Evolutionary conservation across 2,113 vertebrate genomes (phyloP), one percentile per base, ranked within the genome.

Genomic region (Lampris megalopsis): DNA sequence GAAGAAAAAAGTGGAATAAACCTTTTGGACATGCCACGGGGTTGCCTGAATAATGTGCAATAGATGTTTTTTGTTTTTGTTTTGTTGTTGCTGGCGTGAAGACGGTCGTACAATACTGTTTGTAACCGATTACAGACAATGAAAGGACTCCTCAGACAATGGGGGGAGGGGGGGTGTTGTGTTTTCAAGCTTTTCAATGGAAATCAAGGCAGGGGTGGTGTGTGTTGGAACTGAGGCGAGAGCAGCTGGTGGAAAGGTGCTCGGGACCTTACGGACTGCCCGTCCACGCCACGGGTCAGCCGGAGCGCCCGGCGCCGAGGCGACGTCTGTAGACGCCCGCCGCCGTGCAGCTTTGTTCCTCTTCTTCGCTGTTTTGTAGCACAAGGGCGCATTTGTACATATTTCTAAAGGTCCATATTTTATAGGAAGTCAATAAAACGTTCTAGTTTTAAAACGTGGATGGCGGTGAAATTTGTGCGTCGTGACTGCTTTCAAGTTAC

Each of bases 351-450:
- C 92, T 91, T 91, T 83, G 89, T 91, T 91, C 85, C 91, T 83
- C 83, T 92, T 72, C 65, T 87, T 90, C 91, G 89, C 84, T 88
- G 77, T 92, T 94, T 91, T 88, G 88, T 86, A 93, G 90, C 91
- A 91, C 88, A 87, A 86, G 69, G 78, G 77, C 89, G 84, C 60
- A 54, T 92, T 91, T 94, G 93, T 96, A 94, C 93, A 95, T 95
- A 93, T 94, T 95, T 97, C 96, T 96, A 94, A 95, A 91, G 94
- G 81, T 80, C 92, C 86, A 88, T 92, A 96, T 97, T 97, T 97
- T 97, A 97, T 97, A 96, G 95, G 96, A 93, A 95, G 95, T 95
- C 93, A 95, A 97, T 96, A 96, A 97, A 96, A 95, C 86, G 86
- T 91, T 94, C 91, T 96, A 96, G 95, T 96, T 96, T 96, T 95